Evolutionary conservation across 2,113 vertebrate species (phyloP), one percentile per base, ranked within the genome.

Genomic region (Acrocephalus arundinaceus): DNA sequence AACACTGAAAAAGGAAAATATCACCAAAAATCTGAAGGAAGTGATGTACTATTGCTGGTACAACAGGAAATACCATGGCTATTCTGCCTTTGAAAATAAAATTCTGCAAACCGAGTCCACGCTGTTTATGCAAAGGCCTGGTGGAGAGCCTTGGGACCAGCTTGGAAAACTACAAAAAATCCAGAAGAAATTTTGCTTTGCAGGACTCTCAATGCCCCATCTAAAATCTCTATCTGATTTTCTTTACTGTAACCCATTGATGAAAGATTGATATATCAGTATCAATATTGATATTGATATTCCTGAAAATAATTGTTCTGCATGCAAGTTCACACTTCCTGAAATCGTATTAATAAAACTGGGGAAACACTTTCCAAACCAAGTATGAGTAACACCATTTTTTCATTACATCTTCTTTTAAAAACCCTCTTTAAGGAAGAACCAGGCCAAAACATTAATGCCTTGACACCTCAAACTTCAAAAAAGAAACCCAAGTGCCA

Each of bases 31-130:
- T 70, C 62, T 77, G 68, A n/a, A 80, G 72, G 54, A 80, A 79
- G 18, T 19, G 51, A 58, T 0, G 0, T 7, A 11, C 33, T 8
- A 20, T 15, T 41, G 41, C 46, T 28, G 55, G 49, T 24, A n/a
- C 57, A 73, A 41, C 1, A 7, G 67, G 54, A 87, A 82, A 41
- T n/a, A n/a, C 30, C 25, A 9, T 0, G 13, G 21, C 25, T 58
- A 23, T 5, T 30, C 22, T 16, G 58, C 25, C 28, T 28, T 66
- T 54, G 21, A 70, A 85, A 89, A 61, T 1, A 39, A 68, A 61
- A 54, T 43, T 41, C 43, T 78, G 31, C 73, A 78, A 65, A 71
- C 13, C 0, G 5, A 78, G 25, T 18, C 28, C 31, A 15, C 0
- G 0, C 5, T 80, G 21, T 20, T 77, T 16, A 70, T 17, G 41